Percentiles rank a stretch among this genome's conserved stretches.
Conservation (phyloP, 2,113 vertebrate species). For the Prionailurus bengalensis region DNA sequence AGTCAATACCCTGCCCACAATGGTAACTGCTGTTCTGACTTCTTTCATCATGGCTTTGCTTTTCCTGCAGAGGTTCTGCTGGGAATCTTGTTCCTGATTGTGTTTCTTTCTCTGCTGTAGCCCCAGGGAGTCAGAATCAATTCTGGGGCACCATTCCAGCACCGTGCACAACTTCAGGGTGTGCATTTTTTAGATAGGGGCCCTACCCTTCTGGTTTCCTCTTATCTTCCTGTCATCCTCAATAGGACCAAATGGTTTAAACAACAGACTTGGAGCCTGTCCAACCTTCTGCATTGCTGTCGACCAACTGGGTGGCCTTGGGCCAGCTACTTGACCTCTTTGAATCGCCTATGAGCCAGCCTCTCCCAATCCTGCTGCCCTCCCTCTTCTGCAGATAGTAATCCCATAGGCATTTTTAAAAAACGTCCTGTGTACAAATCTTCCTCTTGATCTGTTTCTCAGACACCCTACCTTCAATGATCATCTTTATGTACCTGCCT, state of each 20-base stretch:
- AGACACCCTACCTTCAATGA: neutral
- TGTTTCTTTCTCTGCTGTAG: neutral
- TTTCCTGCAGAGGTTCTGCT: neutral
- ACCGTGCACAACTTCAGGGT: neutral
- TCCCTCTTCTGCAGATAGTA: too few relatives aligned
- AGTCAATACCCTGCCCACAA: too few relatives aligned
- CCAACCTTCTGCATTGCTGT: neutral
- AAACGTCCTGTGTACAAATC: neutral
- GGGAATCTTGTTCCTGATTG: neutral
- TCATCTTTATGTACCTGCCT: neutral
- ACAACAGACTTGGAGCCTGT: neutral
- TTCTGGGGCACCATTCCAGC: neutral
- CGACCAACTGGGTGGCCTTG: neutral
- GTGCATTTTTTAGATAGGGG: neutral
- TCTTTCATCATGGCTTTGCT: neutral
- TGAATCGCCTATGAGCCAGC: neutral
- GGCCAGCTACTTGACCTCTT: neutral
- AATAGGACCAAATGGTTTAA: neutral
- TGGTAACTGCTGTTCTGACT: neutral
- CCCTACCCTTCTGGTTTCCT: neutral
- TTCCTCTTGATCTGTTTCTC: neutral
- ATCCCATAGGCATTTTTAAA: neutral
- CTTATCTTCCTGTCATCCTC: neutral
- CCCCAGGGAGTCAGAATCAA: neutral
- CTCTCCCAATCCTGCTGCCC: neutral